Percentiles rank a stretch among this genome's conserved stretches.
These are phyloP conservation scores for Alectura lathami DNA, from an alignment of 2,113 vertebrate species.

Conservation along the genomic window DNA sequence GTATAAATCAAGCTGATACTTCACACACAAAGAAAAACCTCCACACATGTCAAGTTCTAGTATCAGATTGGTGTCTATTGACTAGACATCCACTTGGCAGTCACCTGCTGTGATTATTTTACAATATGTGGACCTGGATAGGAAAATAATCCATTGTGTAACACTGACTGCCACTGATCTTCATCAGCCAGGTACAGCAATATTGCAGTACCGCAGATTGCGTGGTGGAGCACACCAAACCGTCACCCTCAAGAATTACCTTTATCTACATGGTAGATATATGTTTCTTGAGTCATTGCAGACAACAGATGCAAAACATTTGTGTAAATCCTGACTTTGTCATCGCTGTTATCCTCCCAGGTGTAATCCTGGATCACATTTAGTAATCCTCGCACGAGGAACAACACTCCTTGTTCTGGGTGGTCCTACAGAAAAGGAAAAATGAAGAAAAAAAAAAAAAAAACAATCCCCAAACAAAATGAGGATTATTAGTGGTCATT, in stretches of 20 bases:
- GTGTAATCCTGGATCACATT: slow-evolving; percentile 97
- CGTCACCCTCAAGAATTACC: slow-evolving; percentile 52
- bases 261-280: slow-evolving; percentile 84
- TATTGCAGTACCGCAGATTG: neutral
- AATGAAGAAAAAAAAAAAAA: neutral
- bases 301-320: slow-evolving; percentile 90
- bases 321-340: slow-evolving; percentile 90
- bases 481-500: neutral
- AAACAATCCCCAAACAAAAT: neutral
- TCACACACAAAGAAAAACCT: neutral
- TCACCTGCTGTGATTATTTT: neutral
- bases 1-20: neutral
- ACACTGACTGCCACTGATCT: neutral
- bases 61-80: neutral
- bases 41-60: neutral
- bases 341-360: slow-evolving; percentile 93
- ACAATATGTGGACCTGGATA: neutral
- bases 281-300: slow-evolving; percentile 92
- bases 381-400: slow-evolving; percentile 91
- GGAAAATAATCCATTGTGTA: neutral
- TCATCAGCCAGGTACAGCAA: neutral
- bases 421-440: slow-evolving; percentile 83
- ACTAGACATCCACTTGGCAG: neutral
- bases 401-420: slow-evolving; percentile 94
- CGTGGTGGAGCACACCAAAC: neutral